A percentile compares a stretch with the other conserved stretches of the same genome.
Conservation (phyloP, 64 coral and sea anemone genomes). For the Actinia tenebrosa region DNA sequence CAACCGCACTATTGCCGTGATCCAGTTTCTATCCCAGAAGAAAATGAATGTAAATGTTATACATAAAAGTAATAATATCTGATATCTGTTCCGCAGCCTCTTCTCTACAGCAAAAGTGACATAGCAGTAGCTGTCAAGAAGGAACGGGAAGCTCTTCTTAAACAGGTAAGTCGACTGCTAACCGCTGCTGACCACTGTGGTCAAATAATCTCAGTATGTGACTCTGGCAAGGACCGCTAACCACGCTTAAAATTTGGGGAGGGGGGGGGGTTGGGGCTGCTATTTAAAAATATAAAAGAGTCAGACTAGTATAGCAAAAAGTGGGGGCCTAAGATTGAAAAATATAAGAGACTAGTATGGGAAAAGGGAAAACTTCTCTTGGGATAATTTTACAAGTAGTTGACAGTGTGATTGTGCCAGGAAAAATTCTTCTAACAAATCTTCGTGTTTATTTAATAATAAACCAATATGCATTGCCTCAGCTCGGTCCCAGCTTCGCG, state of each 20-base stretch:
- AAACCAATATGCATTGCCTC: too few species aligned
- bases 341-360: too few species aligned
- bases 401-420: too few species aligned
- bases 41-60: not conserved
- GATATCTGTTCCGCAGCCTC: constrained; percentile 33
- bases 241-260: too few species aligned
- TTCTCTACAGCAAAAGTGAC: constrained; percentile 63
- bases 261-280: too few species aligned
- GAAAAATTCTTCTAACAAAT: too few species aligned
- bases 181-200: not conserved
- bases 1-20: not conserved
- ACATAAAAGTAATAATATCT: not conserved
- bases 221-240: not conserved
- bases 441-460: too few species aligned
- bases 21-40: not conserved
- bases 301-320: too few species aligned
- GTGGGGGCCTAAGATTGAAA: too few species aligned
- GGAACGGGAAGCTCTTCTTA: constrained; percentile 65
- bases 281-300: too few species aligned
- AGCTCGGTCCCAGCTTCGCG: too few species aligned
- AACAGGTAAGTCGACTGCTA: constrained; percentile 50
- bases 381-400: not conserved
- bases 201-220: not conserved
- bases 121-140: constrained; percentile 71
- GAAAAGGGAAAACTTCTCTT: too few species aligned